A percentile compares a stretch with the other conserved stretches of the same genome.
These are phyloP conservation scores for Theristicus caerulescens DNA, from an alignment of 2,113 vertebrate species.

Conservation along the genomic window DNA sequence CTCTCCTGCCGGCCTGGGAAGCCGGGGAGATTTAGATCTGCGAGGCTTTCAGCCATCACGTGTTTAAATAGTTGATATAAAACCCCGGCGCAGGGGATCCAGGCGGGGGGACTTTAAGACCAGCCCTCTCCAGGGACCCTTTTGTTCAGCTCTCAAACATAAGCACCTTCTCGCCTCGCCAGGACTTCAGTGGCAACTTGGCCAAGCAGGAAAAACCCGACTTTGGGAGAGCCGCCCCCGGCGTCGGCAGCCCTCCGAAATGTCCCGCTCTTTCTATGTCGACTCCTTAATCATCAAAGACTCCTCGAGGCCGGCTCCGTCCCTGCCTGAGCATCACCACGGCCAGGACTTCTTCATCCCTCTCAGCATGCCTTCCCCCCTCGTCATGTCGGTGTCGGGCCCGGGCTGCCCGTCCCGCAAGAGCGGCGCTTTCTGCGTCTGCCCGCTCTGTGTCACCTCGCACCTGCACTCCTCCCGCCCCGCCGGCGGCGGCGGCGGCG, in stretches of 20 bases:
- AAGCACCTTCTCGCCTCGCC: slow-evolving; percentile 88
- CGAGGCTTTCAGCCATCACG: slow-evolving; percentile 84
- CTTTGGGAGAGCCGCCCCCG: background rate
- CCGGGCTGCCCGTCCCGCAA: slow-evolving; percentile 91
- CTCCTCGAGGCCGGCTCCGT: slow-evolving; percentile 80
- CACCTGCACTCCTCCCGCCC: slow-evolving; percentile 87
- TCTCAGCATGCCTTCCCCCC: slow-evolving; percentile 89
- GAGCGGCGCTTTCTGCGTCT: slow-evolving; percentile 92
- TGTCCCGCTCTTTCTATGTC: slow-evolving; percentile 98
- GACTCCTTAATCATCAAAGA: slow-evolving; percentile 99
- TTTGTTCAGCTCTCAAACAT: slow-evolving; percentile 93
- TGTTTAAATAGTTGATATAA: slow-evolving; percentile 87
- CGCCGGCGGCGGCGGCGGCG: slow-evolving; percentile 68
- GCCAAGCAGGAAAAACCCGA: background rate
- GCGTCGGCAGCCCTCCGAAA: slow-evolving; percentile 36
- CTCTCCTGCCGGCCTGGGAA: slow-evolving; percentile 69
- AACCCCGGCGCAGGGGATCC: slow-evolving; percentile 84
- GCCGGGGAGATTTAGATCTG: slow-evolving; percentile 79
- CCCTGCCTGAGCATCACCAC: slow-evolving; percentile 78
- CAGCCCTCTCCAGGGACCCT: slow-evolving; percentile 96
- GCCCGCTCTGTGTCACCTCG: slow-evolving; percentile 94
- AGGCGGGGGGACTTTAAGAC: slow-evolving; percentile 92
- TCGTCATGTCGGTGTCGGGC: slow-evolving; percentile 87
- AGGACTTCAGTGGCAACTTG: slow-evolving; percentile 78
- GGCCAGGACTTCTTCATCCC: slow-evolving; percentile 93